Evolutionary conservation across 2,888 invertebrate species (phyloP).

Genomic region (Brenthis daphne): DNA sequence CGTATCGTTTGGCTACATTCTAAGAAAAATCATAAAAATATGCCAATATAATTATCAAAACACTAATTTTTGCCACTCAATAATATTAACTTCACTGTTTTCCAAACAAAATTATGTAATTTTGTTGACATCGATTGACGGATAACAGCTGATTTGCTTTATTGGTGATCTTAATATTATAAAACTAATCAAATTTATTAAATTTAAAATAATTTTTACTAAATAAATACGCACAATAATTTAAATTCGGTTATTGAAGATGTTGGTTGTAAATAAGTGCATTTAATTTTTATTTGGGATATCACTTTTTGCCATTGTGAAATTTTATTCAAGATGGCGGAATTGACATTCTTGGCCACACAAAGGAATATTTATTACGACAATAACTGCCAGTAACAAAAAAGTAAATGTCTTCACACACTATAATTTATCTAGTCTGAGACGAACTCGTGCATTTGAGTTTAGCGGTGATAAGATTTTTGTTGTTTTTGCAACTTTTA

Average conservation of each 20-base stretch:
- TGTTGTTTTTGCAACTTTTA: no score
- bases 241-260: slow-evolving; percentile 30
- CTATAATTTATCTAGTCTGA: no score
- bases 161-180: slow-evolving; percentile 69
- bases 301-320: slow-evolving; percentile 64
- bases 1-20: slow-evolving; percentile 72
- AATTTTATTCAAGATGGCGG: slow-evolving; percentile 76
- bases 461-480: no score
- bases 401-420: slow-evolving; percentile 32
- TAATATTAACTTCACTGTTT: slow-evolving; percentile 77
- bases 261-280: slow-evolving; percentile 39
- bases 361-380: slow-evolving; percentile 40
- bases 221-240: slow-evolving; percentile 37
- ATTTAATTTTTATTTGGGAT: slow-evolving; percentile 69
- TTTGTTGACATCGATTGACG: slow-evolving; percentile 84
- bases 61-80: slow-evolving; percentile 73
- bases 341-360: slow-evolving; percentile 43
- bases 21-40: slow-evolving; percentile 63
- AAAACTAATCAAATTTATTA: slow-evolving; percentile 38
- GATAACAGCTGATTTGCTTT: slow-evolving; percentile 82
- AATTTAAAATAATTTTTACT: slow-evolving; percentile 30
- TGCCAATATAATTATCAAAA: slow-evolving; percentile 58
- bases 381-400: slow-evolving; percentile 57
- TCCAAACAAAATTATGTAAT: slow-evolving; percentile 83
- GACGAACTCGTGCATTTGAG: no score